phyloP scores from a whole-genome alignment of 1,140 invertebrate genomes.

The Liolophura sinensis region DNA sequence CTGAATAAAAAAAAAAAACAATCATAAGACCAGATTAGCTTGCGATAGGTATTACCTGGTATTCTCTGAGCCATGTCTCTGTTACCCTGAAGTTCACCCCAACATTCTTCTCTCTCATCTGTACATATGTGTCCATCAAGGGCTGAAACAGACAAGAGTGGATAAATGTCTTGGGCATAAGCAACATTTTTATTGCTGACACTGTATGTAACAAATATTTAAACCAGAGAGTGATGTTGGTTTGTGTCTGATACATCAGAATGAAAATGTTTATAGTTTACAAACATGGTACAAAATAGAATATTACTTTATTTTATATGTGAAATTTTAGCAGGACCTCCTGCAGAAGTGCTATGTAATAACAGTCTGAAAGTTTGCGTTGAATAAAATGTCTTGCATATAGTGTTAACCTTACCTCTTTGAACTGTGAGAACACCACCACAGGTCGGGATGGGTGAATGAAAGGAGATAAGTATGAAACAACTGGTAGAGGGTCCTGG shows the following conservation, averaged over 20 bases:
- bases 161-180: not conserved
- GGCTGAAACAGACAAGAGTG: conserved; percentile 58
- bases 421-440: conserved; percentile 77
- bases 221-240: not conserved
- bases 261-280: no score
- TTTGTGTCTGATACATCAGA: no score
- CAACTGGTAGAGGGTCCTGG: conserved; percentile 81
- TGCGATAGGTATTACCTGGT: conserved; percentile 66
- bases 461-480: conserved; percentile 74
- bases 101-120: conserved; percentile 70
- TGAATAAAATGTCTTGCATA: not conserved
- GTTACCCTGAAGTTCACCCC: conserved; percentile 76
- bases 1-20: not conserved
- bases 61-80: conserved; percentile 84
- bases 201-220: not conserved
- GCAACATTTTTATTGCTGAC: not conserved
- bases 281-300: no score
- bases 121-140: conserved; percentile 76
- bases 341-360: not conserved
- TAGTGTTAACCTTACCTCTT: conserved; percentile 63
- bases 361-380: not conserved
- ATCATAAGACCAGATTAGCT: not conserved
- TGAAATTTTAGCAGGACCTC: no score
- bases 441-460: conserved; percentile 79
- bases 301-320: not conserved